Evolutionary conservation across 1,140 invertebrate genomes (phyloP), one percentile per base, ranked within the genome.

Genomic region (Muscidifurax raptorellus): DNA sequence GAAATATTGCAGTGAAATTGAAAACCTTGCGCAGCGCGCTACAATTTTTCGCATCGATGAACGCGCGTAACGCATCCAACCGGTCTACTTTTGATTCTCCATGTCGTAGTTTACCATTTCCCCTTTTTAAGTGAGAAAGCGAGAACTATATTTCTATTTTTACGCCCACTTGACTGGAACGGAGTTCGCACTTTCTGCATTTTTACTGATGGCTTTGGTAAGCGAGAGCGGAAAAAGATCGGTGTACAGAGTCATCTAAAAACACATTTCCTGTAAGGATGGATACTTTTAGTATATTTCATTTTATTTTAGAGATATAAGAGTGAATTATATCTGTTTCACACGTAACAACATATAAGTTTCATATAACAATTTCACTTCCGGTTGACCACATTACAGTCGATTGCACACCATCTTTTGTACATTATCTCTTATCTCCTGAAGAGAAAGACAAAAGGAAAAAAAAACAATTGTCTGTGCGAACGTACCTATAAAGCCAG

Each of bases 121-220:
- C 13, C 7, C 9, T 67, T 82, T 76, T 30, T 67, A 67, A 28
- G 36, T n/a, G 15, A 44, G 2, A 12, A n/a, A 76, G 52, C 15
- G 27, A 64, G 13, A 64, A 83, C 59, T 77, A 64, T 52, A 9
- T 47, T 71, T n/a, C n/a, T n/a, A n/a, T n/a, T 71, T 47, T 83
- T 83, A 22, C 59, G 27, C 32, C 7, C 64, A 18, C 40, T 32
- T 32, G 25, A 66, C 40, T n/a, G 13, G 0, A 28, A 27, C 6
- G 18, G 4, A 82, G 69, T 75, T 82, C 18, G 28, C 30, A 36
- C 27, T 72, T 72, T 72, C 28, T 22, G 40, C 36, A 15, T 47
- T 13, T 47, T 47, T 15, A 47, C 12, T 47, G 36, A 40, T 40
- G 36, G 36, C 36, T 40, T 40, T 40, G 36, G 36, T 40, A 1